Base-by-base conservation (phyloP, 2,113 vertebrate genomes). In the Pica pica region DNA sequence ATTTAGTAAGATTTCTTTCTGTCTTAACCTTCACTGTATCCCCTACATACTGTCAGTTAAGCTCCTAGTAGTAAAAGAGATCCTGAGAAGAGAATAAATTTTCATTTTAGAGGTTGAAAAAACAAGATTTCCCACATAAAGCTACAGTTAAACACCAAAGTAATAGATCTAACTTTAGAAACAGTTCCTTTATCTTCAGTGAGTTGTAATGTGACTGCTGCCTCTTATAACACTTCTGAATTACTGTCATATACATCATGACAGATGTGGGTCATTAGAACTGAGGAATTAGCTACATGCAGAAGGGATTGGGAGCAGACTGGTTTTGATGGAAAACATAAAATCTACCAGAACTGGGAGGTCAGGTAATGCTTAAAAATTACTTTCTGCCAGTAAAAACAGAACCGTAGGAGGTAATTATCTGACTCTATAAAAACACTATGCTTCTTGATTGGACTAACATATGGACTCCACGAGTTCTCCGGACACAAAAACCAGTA, bases 311-410 rank as follows among this genome's bases (percentile, higher is more conserved):
- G 30, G 61, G 61, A 95, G 55, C 57, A 87, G 89, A 69, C 67
- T 76, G 74, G n/a, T 73, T 91, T 79, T 87, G 89, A 91, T 87
- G 50, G 63, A 95, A 95, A 95, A 87, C 33, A 33, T 77, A 80
- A 94, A 95, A 94, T 61, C 42, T 70, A 94, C 59, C 59, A 93
- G 71, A 95, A 85, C 37, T 41, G 13, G 74, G 82, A 65, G 70
- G 78, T 83, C 94, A 78, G 41, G 52, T 92, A 91, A 84, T 80
- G 75, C 65, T 94, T 77, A 85, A 91, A 91, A 94, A 93, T 83
- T 88, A 59, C 78, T 86, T 95, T 95, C 82, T 85, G 82, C 87
- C 82, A 95, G 82, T 89, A 87, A 97, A 94, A 96, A 74, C 81
- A 94, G 65, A 95, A 85, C 77, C 16, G 1, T 60, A 91, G 89